Percentiles rank a stretch among this genome's conserved stretches.
Evolutionary conservation across 2,113 vertebrate genomes (phyloP).

Genomic region (Candoia aspera): DNA sequence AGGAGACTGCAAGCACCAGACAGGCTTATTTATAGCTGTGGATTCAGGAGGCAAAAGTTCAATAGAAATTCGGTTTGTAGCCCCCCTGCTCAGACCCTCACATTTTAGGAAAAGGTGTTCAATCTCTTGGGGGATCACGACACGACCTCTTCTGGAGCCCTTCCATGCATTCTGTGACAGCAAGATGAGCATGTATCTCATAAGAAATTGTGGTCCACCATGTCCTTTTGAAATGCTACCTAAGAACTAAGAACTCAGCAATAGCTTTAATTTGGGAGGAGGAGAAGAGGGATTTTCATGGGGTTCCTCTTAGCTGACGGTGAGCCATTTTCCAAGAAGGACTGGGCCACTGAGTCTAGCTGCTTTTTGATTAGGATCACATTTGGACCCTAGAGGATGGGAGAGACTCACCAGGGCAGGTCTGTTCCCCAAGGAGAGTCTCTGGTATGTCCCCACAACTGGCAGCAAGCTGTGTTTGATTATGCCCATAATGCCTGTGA

Average conservation of each 20-base stretch:
- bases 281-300: background rate
- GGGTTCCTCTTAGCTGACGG: background rate
- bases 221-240: background rate
- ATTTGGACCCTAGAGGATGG: background rate
- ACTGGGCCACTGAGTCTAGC: background rate
- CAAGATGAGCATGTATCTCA: background rate
- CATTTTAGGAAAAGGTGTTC: background rate
- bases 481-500: background rate
- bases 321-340: background rate
- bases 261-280: background rate
- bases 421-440: background rate
- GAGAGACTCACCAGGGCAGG: background rate
- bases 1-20: background rate
- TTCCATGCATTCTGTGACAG: background rate
- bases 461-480: background rate
- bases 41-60: conserved; percentile 26
- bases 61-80: conserved; percentile 3
- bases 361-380: background rate
- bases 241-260: background rate
- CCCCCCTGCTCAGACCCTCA: background rate
- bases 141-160: background rate
- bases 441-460: background rate
- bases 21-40: conserved; percentile 24
- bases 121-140: background rate
- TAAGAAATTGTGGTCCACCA: background rate